A percentile compares a stretch with the other conserved stretches of the same genome.
Evolutionary conservation across 2,888 invertebrate genomes (phyloP).

Genomic region (Pollenia angustigena): DNA sequence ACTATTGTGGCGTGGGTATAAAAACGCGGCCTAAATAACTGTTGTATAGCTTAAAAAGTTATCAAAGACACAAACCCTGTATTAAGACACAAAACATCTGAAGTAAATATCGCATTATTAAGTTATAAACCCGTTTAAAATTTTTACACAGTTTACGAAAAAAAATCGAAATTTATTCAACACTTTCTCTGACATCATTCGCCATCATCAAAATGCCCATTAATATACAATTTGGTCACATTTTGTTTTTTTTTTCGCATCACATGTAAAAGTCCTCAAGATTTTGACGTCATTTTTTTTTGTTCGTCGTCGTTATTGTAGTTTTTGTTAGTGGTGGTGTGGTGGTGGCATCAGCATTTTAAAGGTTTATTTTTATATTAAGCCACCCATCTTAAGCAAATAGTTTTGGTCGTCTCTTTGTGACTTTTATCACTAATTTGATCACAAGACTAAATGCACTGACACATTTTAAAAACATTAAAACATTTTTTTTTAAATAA

Average conservation of each 20-base stretch:
- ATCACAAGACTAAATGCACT: slow-evolving; percentile 61
- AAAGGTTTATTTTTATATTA: slow-evolving; percentile 53
- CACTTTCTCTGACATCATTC: slow-evolving; percentile 36
- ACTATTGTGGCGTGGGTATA: too few species aligned
- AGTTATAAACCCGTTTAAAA: too few species aligned
- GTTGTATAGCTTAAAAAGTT: too few species aligned
- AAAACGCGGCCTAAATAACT: too few species aligned
- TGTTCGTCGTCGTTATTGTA: neutral
- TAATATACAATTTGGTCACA: slow-evolving; percentile 20
- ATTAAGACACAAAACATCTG: too few species aligned
- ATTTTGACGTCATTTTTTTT: slow-evolving; percentile 57
- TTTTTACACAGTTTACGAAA: neutral
- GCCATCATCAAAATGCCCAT: neutral
- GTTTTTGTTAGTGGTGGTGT: too few species aligned
- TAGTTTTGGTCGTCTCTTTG: neutral
- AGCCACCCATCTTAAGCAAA: slow-evolving; percentile 49
- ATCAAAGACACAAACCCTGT: too few species aligned
- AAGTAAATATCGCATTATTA: too few species aligned
- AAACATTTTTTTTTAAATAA: neutral
- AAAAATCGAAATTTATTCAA: slow-evolving; percentile 16
- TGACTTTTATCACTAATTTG: slow-evolving; percentile 18
- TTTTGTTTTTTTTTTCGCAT: slow-evolving; percentile 14
- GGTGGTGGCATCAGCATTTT: slow-evolving; percentile 21
- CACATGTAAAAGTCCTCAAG: slow-evolving; percentile 50
- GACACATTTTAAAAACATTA: slow-evolving; percentile 20